A percentile compares a stretch with the other conserved stretches of the same genome.
These are phyloP conservation scores for Cyrtorhinus lividipennis DNA, from an alignment of 1,140 invertebrate species.

Conservation along the genomic window DNA sequence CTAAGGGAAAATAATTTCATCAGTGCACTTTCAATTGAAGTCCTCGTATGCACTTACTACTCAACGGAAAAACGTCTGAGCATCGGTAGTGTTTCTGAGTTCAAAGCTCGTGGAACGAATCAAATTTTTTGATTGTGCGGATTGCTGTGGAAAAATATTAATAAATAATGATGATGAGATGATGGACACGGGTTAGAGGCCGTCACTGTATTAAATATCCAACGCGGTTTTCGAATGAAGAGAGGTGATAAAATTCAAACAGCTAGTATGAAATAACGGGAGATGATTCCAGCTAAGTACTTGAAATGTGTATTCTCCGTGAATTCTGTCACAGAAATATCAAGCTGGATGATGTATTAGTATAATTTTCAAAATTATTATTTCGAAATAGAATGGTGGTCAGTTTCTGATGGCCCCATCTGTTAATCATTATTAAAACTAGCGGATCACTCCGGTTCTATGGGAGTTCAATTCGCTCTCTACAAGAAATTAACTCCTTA, in stretches of 20 bases:
- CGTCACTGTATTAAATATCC: too few species aligned
- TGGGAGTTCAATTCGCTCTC: neutral
- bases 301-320: too few species aligned
- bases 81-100: neutral
- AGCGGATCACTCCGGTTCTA: neutral
- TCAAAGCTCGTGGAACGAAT: conserved; percentile 1
- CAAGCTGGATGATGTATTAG: too few species aligned
- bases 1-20: too few species aligned
- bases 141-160: conserved; percentile 5
- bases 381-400: neutral
- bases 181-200: too few species aligned
- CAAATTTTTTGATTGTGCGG: neutral
- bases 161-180: too few species aligned
- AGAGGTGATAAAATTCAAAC: too few species aligned
- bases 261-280: too few species aligned
- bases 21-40: too few species aligned
- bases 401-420: neutral
- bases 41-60: conserved; percentile 5
- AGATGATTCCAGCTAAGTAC: too few species aligned
- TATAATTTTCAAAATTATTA: neutral
- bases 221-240: too few species aligned
- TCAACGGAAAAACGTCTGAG: conserved; percentile 1
- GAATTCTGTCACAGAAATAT: too few species aligned
- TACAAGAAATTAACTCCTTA: neutral
- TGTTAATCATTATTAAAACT: neutral